Base-by-base conservation (phyloP, 1,140 invertebrate genomes). In the Hyphantria cunea region DNA sequence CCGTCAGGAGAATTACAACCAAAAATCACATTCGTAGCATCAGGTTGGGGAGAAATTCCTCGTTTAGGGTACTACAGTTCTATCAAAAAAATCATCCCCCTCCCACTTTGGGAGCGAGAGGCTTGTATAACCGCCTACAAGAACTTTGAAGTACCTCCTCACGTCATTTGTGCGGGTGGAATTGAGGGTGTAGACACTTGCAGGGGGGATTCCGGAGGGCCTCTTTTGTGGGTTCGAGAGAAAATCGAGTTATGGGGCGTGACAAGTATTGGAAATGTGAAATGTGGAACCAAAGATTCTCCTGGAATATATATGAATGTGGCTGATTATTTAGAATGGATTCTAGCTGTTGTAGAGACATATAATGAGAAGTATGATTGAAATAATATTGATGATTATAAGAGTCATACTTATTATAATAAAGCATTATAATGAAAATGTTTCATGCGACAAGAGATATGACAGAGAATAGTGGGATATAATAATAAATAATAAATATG, bases 31-130 rank as follows among this genome's bases (percentile, higher is more conserved):
- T 91, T 94, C 0, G 92, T 89, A 9, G 93, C 94, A 0, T 93
- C 94, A 0, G 95, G 95, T 4, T 96, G 94, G 94, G 94, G 94
- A 0, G 91, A 70, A 34, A 49, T 62, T 8, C 33, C 61, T 71
- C 39, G 86, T 86, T 0, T 87, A 91, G 54, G 79, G 15, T 9
- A 59, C 12, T 68, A 70, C 54, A 77, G 70, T 12, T 7, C 60
- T 12, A 56, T 67, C 0, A 79, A 79, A 56, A 81, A 76, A 45
- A 60, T 69, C 50, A 60, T 77, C 7, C 34, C 31, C 0, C 42
- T 81, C 11, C 76, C 76, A 6, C 66, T 66, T 10, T 71, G 71
- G 50, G 17, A 52, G 0, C 45, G 0, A 65, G 94, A 10, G 81
- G 91, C 51, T 67, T 95, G 37, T 66, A 76, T 8, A 47, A 68